Evolutionary conservation across 2,113 vertebrate species (phyloP).

Genomic region (Phoxinus phoxinus): DNA sequence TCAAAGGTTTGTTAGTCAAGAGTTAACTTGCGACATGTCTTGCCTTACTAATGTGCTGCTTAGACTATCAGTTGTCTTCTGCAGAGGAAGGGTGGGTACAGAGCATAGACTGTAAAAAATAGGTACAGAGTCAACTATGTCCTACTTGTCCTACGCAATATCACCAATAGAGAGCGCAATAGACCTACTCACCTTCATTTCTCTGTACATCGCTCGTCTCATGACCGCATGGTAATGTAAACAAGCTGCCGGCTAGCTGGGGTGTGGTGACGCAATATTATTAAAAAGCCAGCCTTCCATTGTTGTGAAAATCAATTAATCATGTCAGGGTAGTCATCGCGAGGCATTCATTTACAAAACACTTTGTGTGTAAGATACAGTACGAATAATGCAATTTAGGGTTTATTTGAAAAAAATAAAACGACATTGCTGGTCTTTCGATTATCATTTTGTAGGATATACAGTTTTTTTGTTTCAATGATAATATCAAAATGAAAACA

Average conservation of each 20-base stretch:
- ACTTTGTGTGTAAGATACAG: too few relatives aligned
- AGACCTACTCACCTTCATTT: background rate
- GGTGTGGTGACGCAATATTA: constrained; percentile 21
- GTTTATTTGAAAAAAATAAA: background rate
- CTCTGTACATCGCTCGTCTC: background rate
- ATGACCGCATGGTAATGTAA: constrained; percentile 54
- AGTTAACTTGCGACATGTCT: too few relatives aligned
- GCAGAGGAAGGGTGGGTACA: too few relatives aligned
- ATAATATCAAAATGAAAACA: background rate
- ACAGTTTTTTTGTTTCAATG: background rate
- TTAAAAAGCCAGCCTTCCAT: background rate
- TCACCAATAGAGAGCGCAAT: constrained; percentile 32
- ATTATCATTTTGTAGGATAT: background rate
- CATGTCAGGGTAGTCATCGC: background rate
- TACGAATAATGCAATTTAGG: background rate
- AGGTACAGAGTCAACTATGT: too few relatives aligned
- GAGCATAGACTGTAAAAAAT: too few relatives aligned
- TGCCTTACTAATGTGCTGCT: too few relatives aligned
- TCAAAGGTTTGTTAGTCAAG: too few relatives aligned
- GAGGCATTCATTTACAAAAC: background rate
- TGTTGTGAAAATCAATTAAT: constrained; percentile 31
- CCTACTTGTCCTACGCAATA: background rate
- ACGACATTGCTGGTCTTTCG: background rate
- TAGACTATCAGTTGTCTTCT: too few relatives aligned
- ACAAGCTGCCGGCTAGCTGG: constrained; percentile 34